Percentiles rank a stretch among this genome's conserved stretches.
These are phyloP conservation scores for Meteorus cinctellus DNA, from an alignment of 2,888 invertebrate species.

Conservation along the genomic window DNA sequence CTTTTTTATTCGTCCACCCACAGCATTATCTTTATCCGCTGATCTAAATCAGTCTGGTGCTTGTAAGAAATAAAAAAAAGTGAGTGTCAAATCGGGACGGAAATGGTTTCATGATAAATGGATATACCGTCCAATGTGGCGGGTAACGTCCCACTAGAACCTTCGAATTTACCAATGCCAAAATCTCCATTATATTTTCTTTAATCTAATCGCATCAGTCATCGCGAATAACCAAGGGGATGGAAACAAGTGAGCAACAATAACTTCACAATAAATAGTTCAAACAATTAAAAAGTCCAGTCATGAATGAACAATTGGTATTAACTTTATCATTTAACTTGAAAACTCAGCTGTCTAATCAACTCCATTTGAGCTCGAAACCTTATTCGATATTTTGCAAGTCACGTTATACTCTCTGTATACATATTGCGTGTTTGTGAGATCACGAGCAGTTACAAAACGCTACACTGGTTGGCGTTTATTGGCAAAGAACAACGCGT, in stretches of 20 bases:
- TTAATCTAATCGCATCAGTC: not conserved
- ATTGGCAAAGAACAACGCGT: not conserved
- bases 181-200: not conserved
- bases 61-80: not conserved
- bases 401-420: slow-evolving; percentile 45
- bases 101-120: slow-evolving; percentile 1
- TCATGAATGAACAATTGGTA: not conserved
- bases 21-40: not conserved
- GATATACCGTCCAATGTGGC: not conserved
- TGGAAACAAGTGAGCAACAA: not conserved
- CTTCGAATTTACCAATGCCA: not conserved
- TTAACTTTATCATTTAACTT: not conserved
- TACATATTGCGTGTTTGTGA: slow-evolving; percentile 35
- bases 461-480: not conserved
- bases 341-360: slow-evolving; percentile 16
- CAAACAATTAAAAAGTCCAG: not conserved
- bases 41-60: slow-evolving; percentile 24
- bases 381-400: slow-evolving; percentile 48
- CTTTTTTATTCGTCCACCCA: not conserved
- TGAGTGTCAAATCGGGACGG: not conserved
- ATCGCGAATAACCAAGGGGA: not conserved
- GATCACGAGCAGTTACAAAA: slow-evolving; percentile 35
- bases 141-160: not conserved
- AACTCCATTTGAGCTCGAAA: slow-evolving; percentile 9
- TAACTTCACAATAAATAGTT: not conserved